Evolutionary conservation across 2,888 invertebrate species (phyloP).

Genomic region (Urechis unicinctus): DNA sequence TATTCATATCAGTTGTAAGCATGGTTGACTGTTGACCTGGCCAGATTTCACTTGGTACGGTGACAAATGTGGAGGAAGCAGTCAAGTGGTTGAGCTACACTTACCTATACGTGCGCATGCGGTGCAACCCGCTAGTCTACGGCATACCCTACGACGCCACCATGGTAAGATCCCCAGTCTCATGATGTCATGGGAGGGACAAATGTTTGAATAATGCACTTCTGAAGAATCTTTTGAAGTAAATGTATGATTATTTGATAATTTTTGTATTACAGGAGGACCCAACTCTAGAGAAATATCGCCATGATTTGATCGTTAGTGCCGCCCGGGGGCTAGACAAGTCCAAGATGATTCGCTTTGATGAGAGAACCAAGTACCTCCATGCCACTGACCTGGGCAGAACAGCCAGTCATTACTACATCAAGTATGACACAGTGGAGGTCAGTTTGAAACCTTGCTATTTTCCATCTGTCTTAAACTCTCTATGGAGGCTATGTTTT

Average conservation of each 20-base stretch:
- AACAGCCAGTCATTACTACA: conserved; percentile 95
- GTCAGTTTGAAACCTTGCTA: conserved; percentile 27
- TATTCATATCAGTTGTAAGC: no score
- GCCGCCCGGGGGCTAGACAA: conserved; percentile 83
- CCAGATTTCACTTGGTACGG: conserved; percentile 91
- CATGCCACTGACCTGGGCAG: conserved; percentile 73
- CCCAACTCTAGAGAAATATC: conserved; percentile 69
- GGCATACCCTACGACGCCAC: conserved; percentile 60
- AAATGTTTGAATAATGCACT: no score
- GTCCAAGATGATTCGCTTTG: conserved; percentile 89
- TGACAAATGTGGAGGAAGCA: conserved; percentile 90
- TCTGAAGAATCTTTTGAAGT: no score
- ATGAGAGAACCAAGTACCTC: conserved; percentile 65
- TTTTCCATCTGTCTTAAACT: no score
- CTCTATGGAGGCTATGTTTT: no score
- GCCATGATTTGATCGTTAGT: conserved; percentile 69
- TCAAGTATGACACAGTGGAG: conserved; percentile 91
- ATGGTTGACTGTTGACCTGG: no score
- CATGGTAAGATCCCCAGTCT: conserved; percentile 24
- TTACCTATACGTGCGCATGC: conserved; percentile 89
- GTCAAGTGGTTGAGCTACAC: conserved; percentile 97
- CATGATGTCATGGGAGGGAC: not conserved
- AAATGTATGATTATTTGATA: not conserved
- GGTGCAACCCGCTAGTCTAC: conserved; percentile 78
- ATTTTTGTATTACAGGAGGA: conserved; percentile 60